Evolutionary conservation across 2,888 invertebrate species (phyloP), one percentile per base, ranked within the genome.

Genomic region (Orthosia cruda): DNA sequence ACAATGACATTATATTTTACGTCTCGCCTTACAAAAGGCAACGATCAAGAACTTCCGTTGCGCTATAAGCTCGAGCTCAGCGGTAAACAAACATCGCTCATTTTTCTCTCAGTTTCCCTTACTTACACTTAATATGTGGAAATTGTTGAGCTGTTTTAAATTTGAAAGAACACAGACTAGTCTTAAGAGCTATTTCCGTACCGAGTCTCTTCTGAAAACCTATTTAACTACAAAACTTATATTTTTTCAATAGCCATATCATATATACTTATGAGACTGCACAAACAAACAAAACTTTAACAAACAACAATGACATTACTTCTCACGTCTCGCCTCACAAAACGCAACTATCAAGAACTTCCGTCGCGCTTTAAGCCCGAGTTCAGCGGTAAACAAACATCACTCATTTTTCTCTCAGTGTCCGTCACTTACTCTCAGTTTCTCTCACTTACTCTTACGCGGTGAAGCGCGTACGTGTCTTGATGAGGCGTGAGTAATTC

Each of bases 71-170:
- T 59, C 32, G 49, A 23, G 52, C 65, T 64, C 52, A 66, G 49
- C 32, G 55, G 71, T 71, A 83, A 69, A 85, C 86, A 86, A 85
- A 83, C 83, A 86, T 84, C 70, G 68, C 68, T 83, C 83, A 86
- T 86, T 83, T 84, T 83, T 79, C 79, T 3, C 26, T 26, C 3
- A 26, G 2, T 26, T 26, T 79, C 79, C 26, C 26, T 26, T 26
- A 26, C 26, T 26, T 26, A 26, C 26, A 26, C 26, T 26, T 26
- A 26, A 2, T 26, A 26, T 26, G 26, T 26, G 26, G 26, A 2
- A 26, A 26, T 26, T 26, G 3, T 26, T 26, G 3, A 26, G 26
- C 26, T 26, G 26, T 26, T 26, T 26, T 26, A 26, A 26, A 26
- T 26, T 26, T 26, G 26, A 26, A 3, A 26, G 26, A 26, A 26